Conservation (phyloP, 2,888 invertebrate genomes). For the Liodrosophila aerea region DNA sequence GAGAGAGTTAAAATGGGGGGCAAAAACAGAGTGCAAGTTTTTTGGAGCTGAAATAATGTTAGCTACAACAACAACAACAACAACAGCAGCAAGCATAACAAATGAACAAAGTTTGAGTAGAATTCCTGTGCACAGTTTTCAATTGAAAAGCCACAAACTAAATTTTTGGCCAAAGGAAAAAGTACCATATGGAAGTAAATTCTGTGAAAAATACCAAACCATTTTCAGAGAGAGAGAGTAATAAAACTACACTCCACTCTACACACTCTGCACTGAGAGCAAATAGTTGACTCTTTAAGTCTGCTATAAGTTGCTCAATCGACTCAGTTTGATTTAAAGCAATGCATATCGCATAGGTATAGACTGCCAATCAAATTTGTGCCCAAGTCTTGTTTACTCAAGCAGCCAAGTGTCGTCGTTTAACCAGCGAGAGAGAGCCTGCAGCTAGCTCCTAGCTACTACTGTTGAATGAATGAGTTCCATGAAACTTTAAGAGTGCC, state of each 20-base stretch:
- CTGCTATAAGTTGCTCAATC: conserved; percentile 11
- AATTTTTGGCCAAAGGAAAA: conserved; percentile 8
- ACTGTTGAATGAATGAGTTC: conserved; percentile 50
- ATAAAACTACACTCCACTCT: conserved; percentile 11
- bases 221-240: conserved; percentile 1
- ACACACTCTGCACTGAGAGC: neutral
- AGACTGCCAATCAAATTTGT: conserved; percentile 52
- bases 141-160: conserved; percentile 32
- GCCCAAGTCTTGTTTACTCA: conserved; percentile 53
- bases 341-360: conserved; percentile 12
- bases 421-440: conserved; percentile 48
- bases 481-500: conserved; percentile 70
- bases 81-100: conserved; percentile 37
- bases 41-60: conserved; percentile 57
- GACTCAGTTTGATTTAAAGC: conserved; percentile 19
- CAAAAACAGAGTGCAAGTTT: conserved; percentile 37
- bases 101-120: conserved; percentile 39
- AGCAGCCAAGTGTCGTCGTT: conserved; percentile 60
- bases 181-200: conserved; percentile 16
- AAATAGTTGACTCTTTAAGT: neutral
- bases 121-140: conserved; percentile 24
- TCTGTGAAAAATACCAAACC: conserved; percentile 1
- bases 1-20: conserved; percentile 41
- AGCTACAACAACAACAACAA: conserved; percentile 37
- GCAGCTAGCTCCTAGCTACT: conserved; percentile 11